phyloP scores from a whole-genome alignment of 2,113 vertebrate species.

The Lepisosteus osseus region DNA sequence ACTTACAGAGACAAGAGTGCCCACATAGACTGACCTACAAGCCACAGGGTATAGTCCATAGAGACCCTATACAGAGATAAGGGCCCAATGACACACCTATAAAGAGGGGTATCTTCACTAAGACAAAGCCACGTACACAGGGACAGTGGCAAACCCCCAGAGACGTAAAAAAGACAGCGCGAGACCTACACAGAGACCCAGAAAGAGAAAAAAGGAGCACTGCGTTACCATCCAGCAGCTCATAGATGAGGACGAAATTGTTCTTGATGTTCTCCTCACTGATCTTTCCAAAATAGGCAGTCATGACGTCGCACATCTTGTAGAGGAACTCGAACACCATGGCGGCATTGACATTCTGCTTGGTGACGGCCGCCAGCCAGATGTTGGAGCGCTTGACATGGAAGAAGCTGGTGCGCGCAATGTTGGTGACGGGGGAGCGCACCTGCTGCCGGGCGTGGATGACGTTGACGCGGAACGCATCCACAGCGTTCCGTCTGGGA shows the following conservation, averaged over 20 bases:
- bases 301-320: conserved; percentile 99
- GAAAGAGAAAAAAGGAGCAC: neutral
- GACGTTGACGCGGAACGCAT: conserved; percentile 97
- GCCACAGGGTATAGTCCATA: neutral
- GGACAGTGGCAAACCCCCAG: neutral
- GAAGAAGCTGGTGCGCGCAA: conserved; percentile 97
- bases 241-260: conserved; percentile 98
- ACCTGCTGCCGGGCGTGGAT: conserved; percentile 98
- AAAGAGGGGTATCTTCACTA: too few species aligned
- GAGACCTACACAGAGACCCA: too few species aligned
- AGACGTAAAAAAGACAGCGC: too few species aligned
- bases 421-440: conserved; percentile 96
- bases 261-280: conserved; percentile 99
- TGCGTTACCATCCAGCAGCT: conserved; percentile 88
- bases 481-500: conserved; percentile 92
- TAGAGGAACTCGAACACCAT: conserved; percentile 99
- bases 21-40: too few species aligned
- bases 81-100: neutral
- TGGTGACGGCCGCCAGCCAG: conserved; percentile 98
- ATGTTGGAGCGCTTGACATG: conserved; percentile 99
- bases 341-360: conserved; percentile 98
- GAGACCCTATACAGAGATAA: neutral
- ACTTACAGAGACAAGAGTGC: too few species aligned
- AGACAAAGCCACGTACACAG: neutral
- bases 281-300: conserved; percentile 98